A percentile compares a stretch with the other conserved stretches of the same genome.
phyloP scores from a whole-genome alignment of 2,113 vertebrate genomes.

The Turnix velox region DNA sequence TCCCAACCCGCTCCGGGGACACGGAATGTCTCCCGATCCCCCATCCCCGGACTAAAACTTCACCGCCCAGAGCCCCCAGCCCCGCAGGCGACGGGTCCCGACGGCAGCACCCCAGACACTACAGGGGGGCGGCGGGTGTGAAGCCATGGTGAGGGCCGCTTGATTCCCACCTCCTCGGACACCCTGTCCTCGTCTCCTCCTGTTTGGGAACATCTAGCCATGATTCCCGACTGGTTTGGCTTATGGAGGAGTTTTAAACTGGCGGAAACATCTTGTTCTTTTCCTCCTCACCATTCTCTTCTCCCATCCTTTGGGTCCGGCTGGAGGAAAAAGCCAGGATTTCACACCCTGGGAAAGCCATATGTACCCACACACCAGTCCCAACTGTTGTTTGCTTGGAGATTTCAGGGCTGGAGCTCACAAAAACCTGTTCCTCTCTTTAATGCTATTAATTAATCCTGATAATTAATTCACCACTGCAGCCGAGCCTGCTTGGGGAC shows the following conservation, averaged over 20 bases:
- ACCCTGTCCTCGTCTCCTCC: background rate
- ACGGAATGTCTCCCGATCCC: background rate
- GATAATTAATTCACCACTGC: background rate
- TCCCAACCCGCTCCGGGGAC: background rate
- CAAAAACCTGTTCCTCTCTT: background rate
- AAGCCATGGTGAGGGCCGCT: background rate
- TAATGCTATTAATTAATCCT: background rate
- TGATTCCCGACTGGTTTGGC: background rate
- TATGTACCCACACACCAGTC: fast-evolving
- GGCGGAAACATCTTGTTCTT: background rate
- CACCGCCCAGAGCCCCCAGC: background rate
- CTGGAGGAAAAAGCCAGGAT: background rate
- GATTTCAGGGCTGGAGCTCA: background rate
- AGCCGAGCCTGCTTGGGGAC: background rate
- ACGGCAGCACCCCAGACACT: background rate
- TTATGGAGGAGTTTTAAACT: background rate
- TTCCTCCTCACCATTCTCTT: fast-evolving
- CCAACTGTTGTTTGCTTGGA: background rate
- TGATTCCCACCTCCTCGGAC: background rate
- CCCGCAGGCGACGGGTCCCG: no score
- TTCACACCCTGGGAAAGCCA: fast-evolving
- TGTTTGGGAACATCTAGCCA: no score
- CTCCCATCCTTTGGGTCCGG: background rate
- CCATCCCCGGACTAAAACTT: background rate
- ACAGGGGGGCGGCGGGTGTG: background rate